Percentiles rank a stretch among this genome's conserved stretches.
phyloP scores from a whole-genome alignment of 1,140 invertebrate genomes.

The Chrysoperla carnea region DNA sequence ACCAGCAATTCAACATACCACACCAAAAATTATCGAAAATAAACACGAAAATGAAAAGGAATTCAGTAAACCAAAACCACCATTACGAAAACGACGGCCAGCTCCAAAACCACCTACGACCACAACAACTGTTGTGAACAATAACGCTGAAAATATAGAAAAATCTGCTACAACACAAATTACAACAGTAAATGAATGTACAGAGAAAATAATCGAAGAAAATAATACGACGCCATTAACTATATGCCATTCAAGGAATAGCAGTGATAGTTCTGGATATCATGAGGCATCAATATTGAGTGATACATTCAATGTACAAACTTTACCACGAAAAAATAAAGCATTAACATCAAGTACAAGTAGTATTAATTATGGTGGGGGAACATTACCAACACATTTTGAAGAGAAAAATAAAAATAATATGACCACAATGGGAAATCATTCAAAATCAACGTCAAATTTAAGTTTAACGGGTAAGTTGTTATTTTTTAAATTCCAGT shows the following conservation, averaged over 20 bases:
- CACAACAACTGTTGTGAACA: slow-evolving; percentile 1
- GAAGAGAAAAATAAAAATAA: slow-evolving; percentile 7
- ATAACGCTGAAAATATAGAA: slow-evolving; percentile 2
- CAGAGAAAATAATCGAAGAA: slow-evolving; percentile 10
- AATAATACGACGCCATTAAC: slow-evolving; percentile 16
- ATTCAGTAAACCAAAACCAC: slow-evolving; percentile 26
- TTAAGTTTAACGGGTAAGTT: slow-evolving; percentile 7
- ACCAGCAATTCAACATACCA: slow-evolving; percentile 9
- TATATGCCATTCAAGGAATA: slow-evolving; percentile 50
- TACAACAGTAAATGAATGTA: background rate
- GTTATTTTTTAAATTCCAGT: too few species aligned
- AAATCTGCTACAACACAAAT: slow-evolving; percentile 3
- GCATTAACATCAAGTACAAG: background rate
- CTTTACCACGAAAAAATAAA: slow-evolving; percentile 13
- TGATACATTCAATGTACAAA: slow-evolving; percentile 30
- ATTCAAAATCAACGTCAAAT: slow-evolving; percentile 20
- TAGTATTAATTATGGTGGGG: background rate
- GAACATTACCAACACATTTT: background rate
- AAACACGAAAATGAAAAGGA: slow-evolving; percentile 15
- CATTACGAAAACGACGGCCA: slow-evolving; percentile 32
- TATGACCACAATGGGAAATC: slow-evolving; percentile 14
- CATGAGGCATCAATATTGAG: slow-evolving; percentile 54
- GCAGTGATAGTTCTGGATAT: slow-evolving; percentile 58
- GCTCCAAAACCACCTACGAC: slow-evolving; percentile 34
- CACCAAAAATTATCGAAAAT: slow-evolving; percentile 1